These are phyloP conservation scores for Sebastes jordani DNA, from an alignment of 2,797 vertebrate species.

Conservation along the genomic window DNA sequence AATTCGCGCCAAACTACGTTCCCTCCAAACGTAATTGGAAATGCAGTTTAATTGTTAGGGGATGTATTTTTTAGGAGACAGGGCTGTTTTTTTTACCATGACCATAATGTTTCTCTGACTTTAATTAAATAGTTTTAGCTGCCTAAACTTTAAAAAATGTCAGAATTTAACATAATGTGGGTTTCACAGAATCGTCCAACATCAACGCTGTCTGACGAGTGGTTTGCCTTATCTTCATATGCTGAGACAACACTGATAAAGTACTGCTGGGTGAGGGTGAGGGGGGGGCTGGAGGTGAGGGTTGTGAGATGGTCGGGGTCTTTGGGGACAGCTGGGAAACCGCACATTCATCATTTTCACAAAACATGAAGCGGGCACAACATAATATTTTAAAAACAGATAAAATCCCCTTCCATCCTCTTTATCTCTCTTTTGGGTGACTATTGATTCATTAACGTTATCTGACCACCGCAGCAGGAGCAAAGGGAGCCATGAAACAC, in stretches of 20 bases:
- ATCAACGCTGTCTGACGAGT: background rate
- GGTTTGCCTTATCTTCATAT: background rate
- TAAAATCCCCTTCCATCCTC: conserved; percentile 51
- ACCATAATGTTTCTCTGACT: background rate
- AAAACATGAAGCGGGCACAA: conserved; percentile 53
- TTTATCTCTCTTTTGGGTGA: conserved; percentile 38
- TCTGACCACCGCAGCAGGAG: conserved; percentile 67
- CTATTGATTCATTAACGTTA: conserved; percentile 70
- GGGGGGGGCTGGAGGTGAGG: background rate
- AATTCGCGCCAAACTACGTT: too few species aligned
- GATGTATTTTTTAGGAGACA: too few species aligned
- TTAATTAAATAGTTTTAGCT: background rate
- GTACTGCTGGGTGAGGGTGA: background rate
- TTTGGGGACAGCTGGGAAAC: conserved; percentile 62
- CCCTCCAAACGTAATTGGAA: too few species aligned
- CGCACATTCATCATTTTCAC: conserved; percentile 54
- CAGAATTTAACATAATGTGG: background rate
- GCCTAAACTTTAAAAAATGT: background rate
- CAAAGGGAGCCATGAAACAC: conserved; percentile 30
- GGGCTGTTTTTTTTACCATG: background rate
- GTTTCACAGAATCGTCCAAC: background rate
- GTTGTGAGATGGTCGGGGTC: conserved; percentile 1
- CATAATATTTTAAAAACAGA: conserved; percentile 74
- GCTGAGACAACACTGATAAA: conserved; percentile 72
- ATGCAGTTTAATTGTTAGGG: too few species aligned